Base-by-base conservation (phyloP, 2,113 vertebrate genomes). In the Poeciliopsis prolifica region DNA sequence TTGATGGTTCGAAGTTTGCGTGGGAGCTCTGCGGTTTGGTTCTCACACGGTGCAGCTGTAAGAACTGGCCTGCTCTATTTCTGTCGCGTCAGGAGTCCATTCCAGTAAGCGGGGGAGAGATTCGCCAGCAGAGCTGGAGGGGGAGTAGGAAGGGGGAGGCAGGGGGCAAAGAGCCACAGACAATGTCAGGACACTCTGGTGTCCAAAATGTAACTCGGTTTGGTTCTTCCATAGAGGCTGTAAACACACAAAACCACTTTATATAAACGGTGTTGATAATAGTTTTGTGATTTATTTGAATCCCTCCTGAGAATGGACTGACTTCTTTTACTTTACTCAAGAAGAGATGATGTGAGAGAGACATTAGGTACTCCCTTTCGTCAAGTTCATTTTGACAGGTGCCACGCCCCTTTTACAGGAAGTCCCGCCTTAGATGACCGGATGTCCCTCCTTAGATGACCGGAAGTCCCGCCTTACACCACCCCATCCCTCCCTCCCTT, bases 1-100 rank as follows among this genome's bases (percentile, higher is more conserved):
- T 35, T 12, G 66, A 67, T 26, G 68, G 64, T 24, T 5, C 68
- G 2, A 69, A 40, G 0, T 78, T 44, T 60, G 70, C 54, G 24
- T 11, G 6, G 35, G 40, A 51, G 69, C 42, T 66, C 31, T 78
- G 15, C 61, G 10, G 61, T 75, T 65, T 33, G 69, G 74, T 66
- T 79, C 61, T 66, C 61, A 35, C 17, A 58, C 63, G 35, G 35
- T 26, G 33, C 35, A 58, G 60, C 61, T 77, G 84, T 74, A 66
- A 61, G 31, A 74, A 30, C 48, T 35, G 44, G 28, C 28, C 72
- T 70, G 85, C 58, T 86, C 93, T 94, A 94, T 94, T 94, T 92
- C 65, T 90, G 91, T 92, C 89, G 42, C 51, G 61, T 65, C 80
- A 71, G 44, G 61, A 30, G 60, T 74, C 84, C 68, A 24, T 92